A percentile compares a stretch with the other conserved stretches of the same genome.
These are phyloP conservation scores for Gallinago nigripennis DNA, from an alignment of 2,797 vertebrate species.

Conservation along the genomic window DNA sequence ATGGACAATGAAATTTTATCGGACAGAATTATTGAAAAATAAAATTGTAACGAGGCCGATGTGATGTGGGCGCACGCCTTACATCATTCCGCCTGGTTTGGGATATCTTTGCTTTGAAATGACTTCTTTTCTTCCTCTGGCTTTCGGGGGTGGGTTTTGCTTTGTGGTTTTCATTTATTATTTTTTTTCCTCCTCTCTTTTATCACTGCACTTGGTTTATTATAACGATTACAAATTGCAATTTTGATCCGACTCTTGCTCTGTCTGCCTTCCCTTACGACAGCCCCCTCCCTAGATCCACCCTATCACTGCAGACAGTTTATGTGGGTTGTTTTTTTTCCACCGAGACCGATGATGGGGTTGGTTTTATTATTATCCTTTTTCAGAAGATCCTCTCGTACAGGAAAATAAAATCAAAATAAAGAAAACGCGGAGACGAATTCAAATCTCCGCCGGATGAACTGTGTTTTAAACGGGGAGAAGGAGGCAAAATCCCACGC, in stretches of 20 bases:
- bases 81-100: constrained; percentile 86
- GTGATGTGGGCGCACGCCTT: constrained; percentile 84
- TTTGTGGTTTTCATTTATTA: neutral
- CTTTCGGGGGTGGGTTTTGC: neutral
- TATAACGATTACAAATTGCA: constrained; percentile 87
- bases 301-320: neutral
- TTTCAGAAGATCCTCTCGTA: neutral
- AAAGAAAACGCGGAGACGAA: neutral
- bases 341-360: neutral
- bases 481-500: neutral
- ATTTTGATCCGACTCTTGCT: constrained; percentile 79
- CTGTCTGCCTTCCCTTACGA: neutral
- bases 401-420: neutral
- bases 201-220: constrained; percentile 80
- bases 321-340: neutral
- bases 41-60: constrained; percentile 84
- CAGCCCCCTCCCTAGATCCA: neutral
- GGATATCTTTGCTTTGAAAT: constrained; percentile 65
- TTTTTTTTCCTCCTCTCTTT: constrained; percentile 15
- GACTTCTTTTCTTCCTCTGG: constrained; percentile 51
- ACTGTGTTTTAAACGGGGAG: neutral
- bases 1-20: constrained; percentile 98
- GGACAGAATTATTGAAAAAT: constrained; percentile 95
- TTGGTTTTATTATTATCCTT: neutral
- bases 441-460: neutral